Conservation (phyloP, 23 tunicate genomes). For the Aplidium turbinatum region DNA sequence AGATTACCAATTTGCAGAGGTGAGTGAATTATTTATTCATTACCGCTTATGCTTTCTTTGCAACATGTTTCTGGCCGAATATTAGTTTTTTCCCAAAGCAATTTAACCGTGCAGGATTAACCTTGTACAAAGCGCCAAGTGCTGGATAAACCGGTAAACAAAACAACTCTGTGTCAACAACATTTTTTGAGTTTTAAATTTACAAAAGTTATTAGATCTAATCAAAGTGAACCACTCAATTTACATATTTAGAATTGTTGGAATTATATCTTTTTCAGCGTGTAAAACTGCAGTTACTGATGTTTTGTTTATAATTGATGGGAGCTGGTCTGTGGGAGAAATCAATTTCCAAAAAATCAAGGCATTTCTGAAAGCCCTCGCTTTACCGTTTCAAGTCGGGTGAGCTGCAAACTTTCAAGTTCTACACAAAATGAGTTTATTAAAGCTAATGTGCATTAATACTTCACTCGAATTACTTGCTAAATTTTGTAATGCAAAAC, state of each 20-base stretch:
- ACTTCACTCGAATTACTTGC: too few relatives aligned
- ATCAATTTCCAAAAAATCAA: slow-evolving; percentile 81
- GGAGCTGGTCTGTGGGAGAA: slow-evolving; percentile 98
- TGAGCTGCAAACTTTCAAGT: slow-evolving; percentile 26
- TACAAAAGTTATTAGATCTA: too few relatives aligned
- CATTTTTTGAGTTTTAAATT: too few relatives aligned
- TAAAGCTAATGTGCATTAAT: too few relatives aligned
- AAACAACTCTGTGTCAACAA: too few relatives aligned
- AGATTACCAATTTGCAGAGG: slow-evolving; percentile 87
- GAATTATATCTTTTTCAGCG: slow-evolving; percentile 38
- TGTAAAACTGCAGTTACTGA: slow-evolving; percentile 88
- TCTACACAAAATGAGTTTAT: too few relatives aligned
- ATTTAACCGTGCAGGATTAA: not conserved
- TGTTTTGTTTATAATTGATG: slow-evolving; percentile 86
- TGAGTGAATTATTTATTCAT: not conserved
- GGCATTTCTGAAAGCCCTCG: slow-evolving; percentile 91
- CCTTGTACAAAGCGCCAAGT: too few relatives aligned
- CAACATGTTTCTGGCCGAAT: too few relatives aligned
- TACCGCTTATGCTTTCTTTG: not conserved
- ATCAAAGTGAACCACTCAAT: too few relatives aligned
- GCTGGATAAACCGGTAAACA: too few relatives aligned
- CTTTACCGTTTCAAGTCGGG: slow-evolving; percentile 93
- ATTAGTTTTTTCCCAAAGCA: not conserved
- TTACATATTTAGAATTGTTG: not conserved
- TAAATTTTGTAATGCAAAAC: too few relatives aligned